These are phyloP conservation scores for Lophius americanus DNA, from an alignment of 2,797 vertebrate genomes.

Conservation along the genomic window DNA sequence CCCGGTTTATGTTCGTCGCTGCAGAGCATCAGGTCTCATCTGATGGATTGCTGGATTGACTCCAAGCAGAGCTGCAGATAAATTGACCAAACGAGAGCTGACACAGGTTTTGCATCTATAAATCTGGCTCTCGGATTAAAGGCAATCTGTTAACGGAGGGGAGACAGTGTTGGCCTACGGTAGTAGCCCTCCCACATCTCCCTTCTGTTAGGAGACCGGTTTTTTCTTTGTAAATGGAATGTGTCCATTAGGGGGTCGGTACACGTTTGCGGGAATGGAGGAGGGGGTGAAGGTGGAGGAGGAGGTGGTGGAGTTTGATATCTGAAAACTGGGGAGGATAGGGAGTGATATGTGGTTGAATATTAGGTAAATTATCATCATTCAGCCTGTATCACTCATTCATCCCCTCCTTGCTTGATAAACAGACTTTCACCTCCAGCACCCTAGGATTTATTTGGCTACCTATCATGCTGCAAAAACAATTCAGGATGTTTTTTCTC, in stretches of 20 bases:
- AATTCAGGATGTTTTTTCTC: background rate
- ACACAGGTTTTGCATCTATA: constrained; percentile 60
- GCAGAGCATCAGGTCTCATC: constrained; percentile 46
- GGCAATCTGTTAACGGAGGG: constrained; percentile 65
- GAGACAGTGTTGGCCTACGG: constrained; percentile 30
- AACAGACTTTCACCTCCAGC: constrained; percentile 1
- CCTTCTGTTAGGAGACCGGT: constrained; percentile 21
- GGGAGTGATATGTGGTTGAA: constrained; percentile 9
- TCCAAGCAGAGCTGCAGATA: constrained; percentile 58
- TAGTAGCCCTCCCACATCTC: constrained; percentile 36
- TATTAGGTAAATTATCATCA: constrained; percentile 29
- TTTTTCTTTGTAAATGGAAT: constrained; percentile 37
- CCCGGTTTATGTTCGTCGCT: constrained; percentile 34
- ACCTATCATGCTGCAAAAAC: background rate
- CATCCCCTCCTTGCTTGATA: constrained; percentile 8
- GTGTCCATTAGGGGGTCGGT: constrained; percentile 54
- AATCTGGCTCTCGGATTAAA: constrained; percentile 66
- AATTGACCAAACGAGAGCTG: constrained; percentile 72
- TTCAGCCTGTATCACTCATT: constrained; percentile 4
- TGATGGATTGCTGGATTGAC: constrained; percentile 43
- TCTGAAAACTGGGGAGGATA: constrained; percentile 3
- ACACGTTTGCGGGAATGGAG: constrained; percentile 44
- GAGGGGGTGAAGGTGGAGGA: constrained; percentile 29
- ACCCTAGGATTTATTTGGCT: constrained; percentile 15
- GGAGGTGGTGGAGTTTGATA: constrained; percentile 19